These are phyloP conservation scores for Trissolcus basalis DNA, from an alignment of 1,140 invertebrate species.

Conservation along the genomic window DNA sequence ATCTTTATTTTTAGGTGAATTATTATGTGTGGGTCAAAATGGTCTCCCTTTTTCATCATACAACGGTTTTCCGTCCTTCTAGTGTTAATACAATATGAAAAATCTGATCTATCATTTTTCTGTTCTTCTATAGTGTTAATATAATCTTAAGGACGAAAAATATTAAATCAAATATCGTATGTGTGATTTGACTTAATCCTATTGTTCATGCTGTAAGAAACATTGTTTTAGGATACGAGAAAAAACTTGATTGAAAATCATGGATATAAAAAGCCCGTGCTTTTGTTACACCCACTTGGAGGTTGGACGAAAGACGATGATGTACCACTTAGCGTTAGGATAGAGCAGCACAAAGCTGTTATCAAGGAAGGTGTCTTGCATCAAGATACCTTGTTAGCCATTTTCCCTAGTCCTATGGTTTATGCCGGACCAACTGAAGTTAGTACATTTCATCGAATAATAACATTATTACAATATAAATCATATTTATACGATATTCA, in stretches of 20 bases:
- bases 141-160: too few relatives aligned
- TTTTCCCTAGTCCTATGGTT: constrained; percentile 99
- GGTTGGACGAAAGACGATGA: constrained; percentile 99
- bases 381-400: constrained; percentile 92
- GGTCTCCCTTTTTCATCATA: too few relatives aligned
- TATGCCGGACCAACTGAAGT: constrained; percentile 99
- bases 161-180: too few relatives aligned
- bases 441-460: constrained; percentile 61
- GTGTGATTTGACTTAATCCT: too few relatives aligned
- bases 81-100: too few relatives aligned
- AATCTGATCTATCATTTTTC: too few relatives aligned
- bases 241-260: constrained; percentile 84
- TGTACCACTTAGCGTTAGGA: constrained; percentile 91
- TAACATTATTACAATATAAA: neutral
- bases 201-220: neutral
- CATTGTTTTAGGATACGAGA: constrained; percentile 83
- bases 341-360: constrained; percentile 92
- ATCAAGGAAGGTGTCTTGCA: constrained; percentile 91
- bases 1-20: too few relatives aligned
- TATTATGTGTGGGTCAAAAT: too few relatives aligned
- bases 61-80: too few relatives aligned
- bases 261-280: constrained; percentile 94
- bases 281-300: constrained; percentile 96
- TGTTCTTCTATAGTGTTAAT: too few relatives aligned
- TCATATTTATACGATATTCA: neutral